phyloP scores from a whole-genome alignment of 2,797 vertebrate genomes.

The Dromococcyx pavoninus region DNA sequence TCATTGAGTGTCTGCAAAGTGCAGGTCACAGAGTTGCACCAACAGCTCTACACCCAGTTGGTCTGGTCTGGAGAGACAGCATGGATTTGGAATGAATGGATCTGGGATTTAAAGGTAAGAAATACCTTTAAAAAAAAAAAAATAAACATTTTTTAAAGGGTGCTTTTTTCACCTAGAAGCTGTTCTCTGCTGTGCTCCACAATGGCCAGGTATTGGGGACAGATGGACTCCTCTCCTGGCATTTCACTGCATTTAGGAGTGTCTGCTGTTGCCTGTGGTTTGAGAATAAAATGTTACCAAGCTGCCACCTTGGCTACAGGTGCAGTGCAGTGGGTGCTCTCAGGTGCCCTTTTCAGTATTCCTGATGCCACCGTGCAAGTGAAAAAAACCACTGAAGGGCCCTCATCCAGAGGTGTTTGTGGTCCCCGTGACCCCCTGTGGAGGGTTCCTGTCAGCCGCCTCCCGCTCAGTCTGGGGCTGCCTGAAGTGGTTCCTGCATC shows the following conservation, averaged over 20 bases:
- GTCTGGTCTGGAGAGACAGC: neutral
- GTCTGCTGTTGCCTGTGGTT: neutral
- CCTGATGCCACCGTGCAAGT: neutral
- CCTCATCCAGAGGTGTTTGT: neutral
- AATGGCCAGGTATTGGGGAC: neutral
- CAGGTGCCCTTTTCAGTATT: neutral
- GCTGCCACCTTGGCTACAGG: neutral
- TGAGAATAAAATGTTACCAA: neutral
- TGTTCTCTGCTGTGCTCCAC: neutral
- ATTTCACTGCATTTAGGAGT: neutral
- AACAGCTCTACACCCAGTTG: neutral
- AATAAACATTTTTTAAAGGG: too few species aligned
- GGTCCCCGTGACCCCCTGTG: neutral
- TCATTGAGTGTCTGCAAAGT: neutral
- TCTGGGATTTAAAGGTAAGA: neutral
- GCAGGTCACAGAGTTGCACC: neutral
- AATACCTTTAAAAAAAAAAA: neutral
- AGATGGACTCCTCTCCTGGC: neutral
- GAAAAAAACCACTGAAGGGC: neutral
- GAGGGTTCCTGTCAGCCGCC: neutral
- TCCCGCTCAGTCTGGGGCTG: neutral
- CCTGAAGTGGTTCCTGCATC: neutral
- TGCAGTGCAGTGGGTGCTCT: rapidly evolving
- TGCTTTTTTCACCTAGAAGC: neutral
- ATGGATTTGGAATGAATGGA: neutral